Evolutionary conservation across 2,113 vertebrate genomes (phyloP).

Genomic region (Cavia porcellus): DNA sequence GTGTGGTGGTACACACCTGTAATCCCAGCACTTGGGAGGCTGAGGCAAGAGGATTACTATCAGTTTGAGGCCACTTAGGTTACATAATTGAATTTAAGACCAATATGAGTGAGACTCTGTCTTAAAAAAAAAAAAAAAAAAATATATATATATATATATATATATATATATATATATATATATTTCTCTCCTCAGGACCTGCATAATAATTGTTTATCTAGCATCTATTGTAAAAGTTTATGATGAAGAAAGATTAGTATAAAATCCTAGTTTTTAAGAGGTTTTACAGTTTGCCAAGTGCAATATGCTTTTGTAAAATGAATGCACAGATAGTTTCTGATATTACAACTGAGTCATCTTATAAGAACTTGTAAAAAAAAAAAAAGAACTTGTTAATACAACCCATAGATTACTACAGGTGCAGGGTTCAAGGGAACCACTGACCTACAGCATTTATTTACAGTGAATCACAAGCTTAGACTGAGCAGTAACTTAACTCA

Average conservation of each 20-base stretch:
- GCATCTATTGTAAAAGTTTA: background rate
- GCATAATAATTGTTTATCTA: slow-evolving; percentile 16
- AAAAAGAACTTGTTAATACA: background rate
- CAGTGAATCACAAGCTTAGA: background rate
- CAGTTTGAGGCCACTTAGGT: background rate
- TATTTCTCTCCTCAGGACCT: background rate
- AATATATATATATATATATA: too few relatives aligned
- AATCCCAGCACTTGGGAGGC: background rate
- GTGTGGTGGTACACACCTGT: background rate
- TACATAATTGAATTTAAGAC: background rate
- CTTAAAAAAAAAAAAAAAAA: background rate
- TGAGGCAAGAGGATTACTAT: background rate
- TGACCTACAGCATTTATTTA: background rate
- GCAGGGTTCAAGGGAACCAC: slow-evolving; percentile 5
- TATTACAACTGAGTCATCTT: background rate
- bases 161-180: background rate
- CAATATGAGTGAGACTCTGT: background rate
- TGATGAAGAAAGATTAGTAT: background rate
- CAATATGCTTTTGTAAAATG: slow-evolving; percentile 23
- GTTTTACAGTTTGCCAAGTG: background rate
- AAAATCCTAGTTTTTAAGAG: background rate
- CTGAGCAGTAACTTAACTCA: background rate
- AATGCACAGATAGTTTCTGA: background rate
- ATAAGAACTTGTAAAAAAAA: background rate
- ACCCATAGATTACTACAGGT: background rate